Conservation (phyloP, 2,113 vertebrate species). For the Candoia aspera region DNA sequence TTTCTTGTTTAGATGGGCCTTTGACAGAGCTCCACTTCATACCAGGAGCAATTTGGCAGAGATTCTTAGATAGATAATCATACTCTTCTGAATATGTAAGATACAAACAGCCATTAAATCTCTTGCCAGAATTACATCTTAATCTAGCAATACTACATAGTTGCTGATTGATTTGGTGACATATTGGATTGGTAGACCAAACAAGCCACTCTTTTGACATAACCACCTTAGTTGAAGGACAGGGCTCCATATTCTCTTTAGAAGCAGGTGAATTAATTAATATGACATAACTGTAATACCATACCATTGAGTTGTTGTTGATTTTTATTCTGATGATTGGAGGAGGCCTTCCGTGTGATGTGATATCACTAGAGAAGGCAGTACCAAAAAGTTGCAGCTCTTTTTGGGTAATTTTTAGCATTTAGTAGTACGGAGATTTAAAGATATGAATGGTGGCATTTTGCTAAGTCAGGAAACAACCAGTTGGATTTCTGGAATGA, state of each 20-base stretch:
- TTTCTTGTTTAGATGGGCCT: not conserved
- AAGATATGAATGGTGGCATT: not conserved
- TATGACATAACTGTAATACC: not conserved
- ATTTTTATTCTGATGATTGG: not conserved
- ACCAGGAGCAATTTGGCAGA: not conserved
- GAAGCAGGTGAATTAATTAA: not conserved
- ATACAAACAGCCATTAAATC: not conserved
- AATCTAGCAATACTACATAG: not conserved
- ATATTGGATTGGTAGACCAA: not conserved
- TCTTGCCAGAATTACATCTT: not conserved
- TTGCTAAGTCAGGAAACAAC: not conserved
- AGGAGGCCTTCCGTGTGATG: not conserved
- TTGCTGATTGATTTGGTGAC: not conserved
- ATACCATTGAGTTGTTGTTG: not conserved
- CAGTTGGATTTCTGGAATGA: not conserved
- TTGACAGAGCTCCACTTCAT: not conserved
- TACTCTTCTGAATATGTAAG: not conserved
- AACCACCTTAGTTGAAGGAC: not conserved
- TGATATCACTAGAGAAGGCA: not conserved
- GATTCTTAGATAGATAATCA: not conserved
- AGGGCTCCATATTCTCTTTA: not conserved
- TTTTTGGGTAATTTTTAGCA: not conserved
- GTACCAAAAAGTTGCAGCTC: not conserved
- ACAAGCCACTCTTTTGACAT: not conserved
- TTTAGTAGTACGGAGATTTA: not conserved